These are phyloP conservation scores for Scaptomyza reducta DNA, from an alignment of 2,888 invertebrate genomes.

Conservation along the genomic window DNA sequence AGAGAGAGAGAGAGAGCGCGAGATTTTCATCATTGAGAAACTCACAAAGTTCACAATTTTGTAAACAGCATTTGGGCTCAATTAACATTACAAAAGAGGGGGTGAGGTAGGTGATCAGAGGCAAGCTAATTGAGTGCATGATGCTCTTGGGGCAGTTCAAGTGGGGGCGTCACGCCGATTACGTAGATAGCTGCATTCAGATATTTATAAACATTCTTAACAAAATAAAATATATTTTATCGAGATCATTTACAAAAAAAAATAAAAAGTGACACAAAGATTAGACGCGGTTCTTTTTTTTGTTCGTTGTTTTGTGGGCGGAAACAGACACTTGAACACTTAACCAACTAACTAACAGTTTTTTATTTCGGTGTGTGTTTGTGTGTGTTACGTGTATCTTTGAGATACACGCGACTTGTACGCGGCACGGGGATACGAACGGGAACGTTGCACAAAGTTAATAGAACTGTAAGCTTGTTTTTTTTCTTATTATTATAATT, in stretches of 20 bases:
- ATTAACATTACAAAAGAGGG: slow-evolving; percentile 24
- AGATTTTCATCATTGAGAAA: slow-evolving; percentile 21
- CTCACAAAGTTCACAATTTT: slow-evolving; percentile 5
- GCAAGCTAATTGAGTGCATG: slow-evolving; percentile 49
- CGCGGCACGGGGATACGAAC: slow-evolving; percentile 45
- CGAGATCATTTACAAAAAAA: not conserved
- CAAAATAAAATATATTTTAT: slow-evolving; percentile 22
- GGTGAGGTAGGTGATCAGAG: slow-evolving; percentile 14
- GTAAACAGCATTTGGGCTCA: slow-evolving; percentile 20
- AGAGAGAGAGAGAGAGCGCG: not conserved
- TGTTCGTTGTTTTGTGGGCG: slow-evolving; percentile 40
- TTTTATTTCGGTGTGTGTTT: slow-evolving; percentile 16
- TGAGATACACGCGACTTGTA: slow-evolving; percentile 36
- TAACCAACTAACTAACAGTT: slow-evolving; percentile 22
- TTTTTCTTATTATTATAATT: slow-evolving; percentile 7
- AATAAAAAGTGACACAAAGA: slow-evolving; percentile 21
- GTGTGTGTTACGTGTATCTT: slow-evolving; percentile 43
- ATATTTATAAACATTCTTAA: slow-evolving; percentile 16
- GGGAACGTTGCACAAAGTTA: slow-evolving; percentile 11
- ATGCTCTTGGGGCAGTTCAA: slow-evolving; percentile 12
- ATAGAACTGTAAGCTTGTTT: slow-evolving; percentile 26
- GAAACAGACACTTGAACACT: slow-evolving; percentile 67
- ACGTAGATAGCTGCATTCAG: slow-evolving; percentile 16
- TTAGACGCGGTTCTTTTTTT: slow-evolving; percentile 20
- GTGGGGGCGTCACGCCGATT: slow-evolving; percentile 31